Conservation (phyloP, 2,888 invertebrate species). For the Dynastes hyllus region DNA sequence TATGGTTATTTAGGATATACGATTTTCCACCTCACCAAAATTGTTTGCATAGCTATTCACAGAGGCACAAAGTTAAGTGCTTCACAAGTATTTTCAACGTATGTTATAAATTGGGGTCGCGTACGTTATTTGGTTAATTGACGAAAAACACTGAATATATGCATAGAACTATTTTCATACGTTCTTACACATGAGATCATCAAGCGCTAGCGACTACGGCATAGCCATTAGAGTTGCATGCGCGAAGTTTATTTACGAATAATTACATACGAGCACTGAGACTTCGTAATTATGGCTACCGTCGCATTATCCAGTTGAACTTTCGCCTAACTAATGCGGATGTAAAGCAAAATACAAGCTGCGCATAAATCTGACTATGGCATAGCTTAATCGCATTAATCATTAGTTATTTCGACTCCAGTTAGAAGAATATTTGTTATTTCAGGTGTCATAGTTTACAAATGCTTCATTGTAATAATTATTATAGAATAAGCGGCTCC, state of each 20-base stretch:
- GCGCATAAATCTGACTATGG: not conserved
- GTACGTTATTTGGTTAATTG: conserved; percentile 3
- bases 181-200: not conserved
- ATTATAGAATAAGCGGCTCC: too few species aligned
- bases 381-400: too few species aligned
- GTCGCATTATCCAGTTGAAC: not conserved
- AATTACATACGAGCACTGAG: not conserved
- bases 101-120: not conserved
- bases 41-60: too few species aligned
- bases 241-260: conserved; percentile 5
- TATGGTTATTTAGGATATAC: too few species aligned
- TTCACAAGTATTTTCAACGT: not conserved
- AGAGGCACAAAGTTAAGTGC: too few species aligned
- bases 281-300: conserved; percentile 4
- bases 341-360: not conserved
- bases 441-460: too few species aligned
- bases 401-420: too few species aligned
- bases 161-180: not conserved
- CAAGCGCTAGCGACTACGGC: not conserved
- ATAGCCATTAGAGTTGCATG: not conserved
- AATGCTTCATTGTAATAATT: too few species aligned
- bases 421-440: too few species aligned
- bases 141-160: not conserved
- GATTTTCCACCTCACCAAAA: too few species aligned
- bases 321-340: not conserved